Base-by-base conservation (phyloP, 2,888 invertebrate genomes). In the Melikaiella ostensackeni region DNA sequence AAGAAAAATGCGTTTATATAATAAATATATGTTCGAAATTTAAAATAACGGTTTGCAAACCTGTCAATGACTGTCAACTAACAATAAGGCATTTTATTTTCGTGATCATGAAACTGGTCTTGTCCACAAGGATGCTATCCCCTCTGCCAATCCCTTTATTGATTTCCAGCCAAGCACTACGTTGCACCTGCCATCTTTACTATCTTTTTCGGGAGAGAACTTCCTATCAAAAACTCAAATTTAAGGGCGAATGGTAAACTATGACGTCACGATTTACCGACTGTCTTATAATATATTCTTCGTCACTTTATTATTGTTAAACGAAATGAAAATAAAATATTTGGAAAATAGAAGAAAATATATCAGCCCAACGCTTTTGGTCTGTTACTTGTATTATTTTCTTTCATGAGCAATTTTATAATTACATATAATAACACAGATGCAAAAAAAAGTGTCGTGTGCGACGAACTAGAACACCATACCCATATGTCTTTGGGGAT, bases 121-220 rank as follows among this genome's bases (percentile, higher is more conserved):
- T 78, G 80, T 75, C 75, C 80, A 79, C 78, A 77, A 84, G 84
- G 82, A 82, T 83, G 81, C 63, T 82, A 80, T 81, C 84, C 87
- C 86, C 86, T 81, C 85, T 81, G 81, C 85, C 82, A 63, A 80
- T 85, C 81, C 85, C 84, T 85, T 87, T 90, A 90, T 89, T 90
- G 89, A 90, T 90, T 89, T 89, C 85, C 85, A 79, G 79, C 80
- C 73, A 74, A 78, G 76, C 64, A 75, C 79, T 77, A 80, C 80
- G 83, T 84, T 85, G 75, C 84, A 87, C 84, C 87, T 87, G 89
- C 89, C 89, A 88, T 88, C 88, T 88, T 84, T 84, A 78, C 64
- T 78, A 61, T 76, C 75, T 77, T 77, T 81, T 81, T 77, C 66
- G 30, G 50, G 38, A 42, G 33, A n/a, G 70, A 79, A 79, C 75